Conservation (phyloP, 2,797 vertebrate species). For the Sparidentex hasta region DNA sequence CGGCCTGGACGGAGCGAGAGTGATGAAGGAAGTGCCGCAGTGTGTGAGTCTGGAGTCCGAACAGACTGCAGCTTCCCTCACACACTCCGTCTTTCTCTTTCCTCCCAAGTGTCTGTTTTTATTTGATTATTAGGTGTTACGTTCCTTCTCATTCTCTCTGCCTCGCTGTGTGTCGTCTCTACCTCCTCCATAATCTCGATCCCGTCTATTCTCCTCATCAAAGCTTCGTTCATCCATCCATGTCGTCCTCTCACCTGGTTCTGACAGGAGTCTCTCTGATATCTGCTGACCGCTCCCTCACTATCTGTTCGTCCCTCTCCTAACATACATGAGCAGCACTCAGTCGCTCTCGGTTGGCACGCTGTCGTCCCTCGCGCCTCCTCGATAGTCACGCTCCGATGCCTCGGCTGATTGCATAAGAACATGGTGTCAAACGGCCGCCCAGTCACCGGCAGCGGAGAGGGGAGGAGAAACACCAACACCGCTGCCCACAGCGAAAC, state of each 20-base stretch:
- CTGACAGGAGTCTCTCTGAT: conserved; percentile 9
- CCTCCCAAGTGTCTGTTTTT: not conserved
- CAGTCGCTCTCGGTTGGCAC: conserved; percentile 35
- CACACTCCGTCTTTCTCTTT: not conserved
- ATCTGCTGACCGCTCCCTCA: not conserved
- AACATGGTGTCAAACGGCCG: conserved; percentile 57
- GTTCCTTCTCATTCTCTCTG: not conserved
- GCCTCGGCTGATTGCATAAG: conserved; percentile 70
- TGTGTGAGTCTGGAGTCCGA: not conserved
- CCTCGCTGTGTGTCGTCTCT: not conserved
- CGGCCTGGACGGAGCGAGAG: conserved; percentile 2
- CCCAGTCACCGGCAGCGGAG: conserved; percentile 41
- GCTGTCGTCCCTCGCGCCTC: conserved; percentile 32
- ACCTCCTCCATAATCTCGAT: not conserved
- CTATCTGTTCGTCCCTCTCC: not conserved
- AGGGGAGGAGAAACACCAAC: conserved; percentile 46
- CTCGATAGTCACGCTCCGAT: conserved; percentile 50
- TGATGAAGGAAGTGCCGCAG: conserved; percentile 37
- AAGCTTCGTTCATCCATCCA: not conserved
- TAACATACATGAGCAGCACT: conserved; percentile 12
- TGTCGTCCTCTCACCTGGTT: not conserved
- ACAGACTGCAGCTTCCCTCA: conserved; percentile 25
- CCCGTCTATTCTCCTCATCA: not conserved
- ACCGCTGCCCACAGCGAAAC: conserved; percentile 16
- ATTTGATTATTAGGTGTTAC: conserved; percentile 8